These are phyloP conservation scores for Synergus itoensis DNA, from an alignment of 2,888 invertebrate species.

Conservation along the genomic window DNA sequence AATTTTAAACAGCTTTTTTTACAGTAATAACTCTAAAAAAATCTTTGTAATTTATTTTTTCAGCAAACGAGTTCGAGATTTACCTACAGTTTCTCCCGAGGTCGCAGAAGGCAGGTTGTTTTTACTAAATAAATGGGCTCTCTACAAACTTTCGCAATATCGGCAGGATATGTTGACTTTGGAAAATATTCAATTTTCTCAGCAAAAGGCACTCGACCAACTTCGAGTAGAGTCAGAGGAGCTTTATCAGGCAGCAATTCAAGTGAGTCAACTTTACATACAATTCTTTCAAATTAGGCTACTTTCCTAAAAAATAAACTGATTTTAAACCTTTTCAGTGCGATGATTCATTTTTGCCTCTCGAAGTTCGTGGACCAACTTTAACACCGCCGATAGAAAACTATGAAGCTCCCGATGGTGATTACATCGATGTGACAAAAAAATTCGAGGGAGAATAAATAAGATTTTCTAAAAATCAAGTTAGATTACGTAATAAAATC, in stretches of 20 bases:
- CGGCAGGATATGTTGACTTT: constrained; percentile 84
- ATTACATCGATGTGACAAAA: constrained; percentile 89
- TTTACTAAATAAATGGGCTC: constrained; percentile 88
- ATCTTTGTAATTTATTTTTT: constrained; percentile 52
- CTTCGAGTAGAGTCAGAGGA: constrained; percentile 90
- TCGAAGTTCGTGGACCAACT: constrained; percentile 85
- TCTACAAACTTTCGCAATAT: constrained; percentile 84
- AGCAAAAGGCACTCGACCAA: constrained; percentile 89
- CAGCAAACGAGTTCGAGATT: constrained; percentile 80
- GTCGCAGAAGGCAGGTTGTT: constrained; percentile 83
- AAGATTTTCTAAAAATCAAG: not conserved
- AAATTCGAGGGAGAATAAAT: constrained; percentile 74
- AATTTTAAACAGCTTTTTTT: too few relatives aligned
- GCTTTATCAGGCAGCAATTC: constrained; percentile 91
- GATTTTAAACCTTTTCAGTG: constrained; percentile 79
- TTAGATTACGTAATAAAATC: constrained; percentile 12
- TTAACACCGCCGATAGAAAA: constrained; percentile 90
- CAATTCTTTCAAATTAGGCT: not conserved
- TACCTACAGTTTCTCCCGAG: constrained; percentile 79
- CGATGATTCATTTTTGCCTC: constrained; percentile 86
- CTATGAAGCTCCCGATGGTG: constrained; percentile 93
- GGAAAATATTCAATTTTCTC: constrained; percentile 84
- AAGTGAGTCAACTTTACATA: constrained; percentile 79
- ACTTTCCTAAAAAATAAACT: constrained; percentile 24
- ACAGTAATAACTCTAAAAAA: not conserved